Percentiles rank a stretch among this genome's conserved stretches.
Evolutionary conservation across 2,113 vertebrate genomes (phyloP).

Genomic region (Gallinago jamesoni): DNA sequence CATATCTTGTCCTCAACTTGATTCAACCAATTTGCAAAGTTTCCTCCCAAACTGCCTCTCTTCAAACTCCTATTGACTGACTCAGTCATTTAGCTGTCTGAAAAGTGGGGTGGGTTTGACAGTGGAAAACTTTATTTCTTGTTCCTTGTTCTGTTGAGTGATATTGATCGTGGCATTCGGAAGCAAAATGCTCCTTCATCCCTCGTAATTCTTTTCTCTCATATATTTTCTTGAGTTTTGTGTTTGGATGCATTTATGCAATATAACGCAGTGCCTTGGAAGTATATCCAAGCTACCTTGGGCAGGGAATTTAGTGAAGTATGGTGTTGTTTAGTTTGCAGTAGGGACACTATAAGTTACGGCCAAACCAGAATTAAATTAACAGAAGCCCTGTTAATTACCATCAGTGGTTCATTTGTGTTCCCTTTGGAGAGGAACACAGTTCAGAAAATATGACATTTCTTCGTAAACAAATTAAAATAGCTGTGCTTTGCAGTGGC

Average conservation of each 20-base stretch:
- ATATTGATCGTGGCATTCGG: not conserved
- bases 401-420: not conserved
- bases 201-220: not conserved
- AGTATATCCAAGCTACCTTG: not conserved
- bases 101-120: not conserved
- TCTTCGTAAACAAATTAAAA: not conserved
- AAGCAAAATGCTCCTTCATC: not conserved
- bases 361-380: not conserved
- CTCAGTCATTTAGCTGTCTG: not conserved
- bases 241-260: not conserved
- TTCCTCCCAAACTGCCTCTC: not conserved
- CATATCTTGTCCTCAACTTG: not conserved
- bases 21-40: conserved; percentile 11
- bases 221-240: not conserved
- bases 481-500: not conserved
- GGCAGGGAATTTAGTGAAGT: not conserved
- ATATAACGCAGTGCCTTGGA: not conserved
- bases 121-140: not conserved
- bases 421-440: not conserved
- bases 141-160: not conserved
- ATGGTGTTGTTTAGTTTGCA: not conserved
- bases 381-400: not conserved
- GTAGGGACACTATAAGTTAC: not conserved
- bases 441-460: not conserved
- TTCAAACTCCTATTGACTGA: not conserved